Percentiles rank a stretch among this genome's conserved stretches.
Conservation (phyloP, 2,888 invertebrate species). For the Drosophila percnosoma region DNA sequence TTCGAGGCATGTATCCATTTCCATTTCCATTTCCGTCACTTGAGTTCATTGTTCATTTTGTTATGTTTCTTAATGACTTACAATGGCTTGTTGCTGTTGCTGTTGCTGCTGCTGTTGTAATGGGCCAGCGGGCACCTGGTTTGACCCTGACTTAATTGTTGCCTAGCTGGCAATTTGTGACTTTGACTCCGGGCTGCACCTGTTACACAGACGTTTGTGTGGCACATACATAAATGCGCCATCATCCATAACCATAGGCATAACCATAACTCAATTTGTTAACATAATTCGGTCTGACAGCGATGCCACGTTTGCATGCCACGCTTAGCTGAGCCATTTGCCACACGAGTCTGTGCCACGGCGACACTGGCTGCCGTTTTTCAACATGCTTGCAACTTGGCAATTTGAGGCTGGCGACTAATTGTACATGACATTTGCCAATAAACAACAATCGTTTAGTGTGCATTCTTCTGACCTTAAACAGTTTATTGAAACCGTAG, state of each 20-base stretch:
- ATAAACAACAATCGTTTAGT: slow-evolving; percentile 77
- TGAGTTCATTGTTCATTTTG: slow-evolving; percentile 21
- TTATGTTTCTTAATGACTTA: slow-evolving; percentile 60
- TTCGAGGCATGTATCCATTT: slow-evolving; percentile 16
- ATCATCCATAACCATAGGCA: slow-evolving; percentile 53
- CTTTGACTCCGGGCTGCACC: slow-evolving; percentile 47
- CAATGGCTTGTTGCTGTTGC: slow-evolving; percentile 36
- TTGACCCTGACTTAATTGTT: slow-evolving; percentile 58
- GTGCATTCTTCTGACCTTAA: slow-evolving; percentile 65
- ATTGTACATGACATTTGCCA: slow-evolving; percentile 78
- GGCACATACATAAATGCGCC: slow-evolving; percentile 35
- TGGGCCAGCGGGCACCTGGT: slow-evolving; percentile 27
- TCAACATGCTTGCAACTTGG: background rate
- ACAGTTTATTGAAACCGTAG: slow-evolving; percentile 25
- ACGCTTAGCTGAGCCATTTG: slow-evolving; percentile 52
- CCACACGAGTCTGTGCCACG: slow-evolving; percentile 38
- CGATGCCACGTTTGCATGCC: slow-evolving; percentile 60
- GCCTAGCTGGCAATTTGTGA: slow-evolving; percentile 23
- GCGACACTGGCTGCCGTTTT: slow-evolving; percentile 52
- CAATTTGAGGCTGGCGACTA: slow-evolving; percentile 49
- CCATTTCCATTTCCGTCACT: slow-evolving; percentile 50
- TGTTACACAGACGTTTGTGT: slow-evolving; percentile 27
- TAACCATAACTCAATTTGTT: slow-evolving; percentile 62
- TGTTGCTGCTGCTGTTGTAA: slow-evolving; percentile 9
- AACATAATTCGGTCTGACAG: slow-evolving; percentile 63